phyloP scores from a whole-genome alignment of 2,888 invertebrate species.

The Mellilla xanthometata region DNA sequence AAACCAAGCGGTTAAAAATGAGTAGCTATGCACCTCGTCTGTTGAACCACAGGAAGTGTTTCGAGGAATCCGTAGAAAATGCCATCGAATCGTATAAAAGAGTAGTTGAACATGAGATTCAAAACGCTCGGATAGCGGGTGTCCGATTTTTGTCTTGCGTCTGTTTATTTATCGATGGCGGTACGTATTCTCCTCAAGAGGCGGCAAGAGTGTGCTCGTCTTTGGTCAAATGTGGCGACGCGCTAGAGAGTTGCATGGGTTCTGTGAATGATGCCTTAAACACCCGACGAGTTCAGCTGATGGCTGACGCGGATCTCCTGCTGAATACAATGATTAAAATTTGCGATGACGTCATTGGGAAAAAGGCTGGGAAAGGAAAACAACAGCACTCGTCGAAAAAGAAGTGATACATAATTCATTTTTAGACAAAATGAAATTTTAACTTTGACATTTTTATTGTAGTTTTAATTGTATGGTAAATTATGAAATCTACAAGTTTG shows the following conservation, averaged over 20 bases:
- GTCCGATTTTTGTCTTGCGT: slow-evolving; percentile 55
- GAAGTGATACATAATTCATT: slow-evolving; percentile 25
- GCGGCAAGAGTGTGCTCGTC: slow-evolving; percentile 44
- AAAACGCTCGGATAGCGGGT: slow-evolving; percentile 62
- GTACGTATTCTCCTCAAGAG: slow-evolving; percentile 54
- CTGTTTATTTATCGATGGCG: slow-evolving; percentile 57
- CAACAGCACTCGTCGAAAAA: slow-evolving; percentile 30
- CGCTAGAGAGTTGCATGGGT: slow-evolving; percentile 47
- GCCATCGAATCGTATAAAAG: slow-evolving; percentile 44
- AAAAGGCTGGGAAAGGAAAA: slow-evolving; percentile 15
- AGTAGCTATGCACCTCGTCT: slow-evolving; percentile 57
- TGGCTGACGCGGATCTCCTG: slow-evolving; percentile 48
- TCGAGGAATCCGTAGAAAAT: slow-evolving; percentile 53
- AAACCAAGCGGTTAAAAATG: slow-evolving; percentile 57
- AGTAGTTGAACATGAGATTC: slow-evolving; percentile 49
- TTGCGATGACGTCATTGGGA: slow-evolving; percentile 43
- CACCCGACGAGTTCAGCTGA: slow-evolving; percentile 45
- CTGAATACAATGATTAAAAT: slow-evolving; percentile 45
- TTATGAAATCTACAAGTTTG: too few species aligned
- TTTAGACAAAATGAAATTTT: too few species aligned
- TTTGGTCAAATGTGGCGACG: slow-evolving; percentile 52
- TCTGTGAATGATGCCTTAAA: slow-evolving; percentile 46
- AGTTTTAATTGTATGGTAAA: too few species aligned
- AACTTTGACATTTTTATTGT: too few species aligned
- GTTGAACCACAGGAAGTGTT: slow-evolving; percentile 47